Percentiles rank a stretch among this genome's conserved stretches.
phyloP scores from a whole-genome alignment of 2,888 invertebrate genomes.

The Ceriagrion tenellum region DNA sequence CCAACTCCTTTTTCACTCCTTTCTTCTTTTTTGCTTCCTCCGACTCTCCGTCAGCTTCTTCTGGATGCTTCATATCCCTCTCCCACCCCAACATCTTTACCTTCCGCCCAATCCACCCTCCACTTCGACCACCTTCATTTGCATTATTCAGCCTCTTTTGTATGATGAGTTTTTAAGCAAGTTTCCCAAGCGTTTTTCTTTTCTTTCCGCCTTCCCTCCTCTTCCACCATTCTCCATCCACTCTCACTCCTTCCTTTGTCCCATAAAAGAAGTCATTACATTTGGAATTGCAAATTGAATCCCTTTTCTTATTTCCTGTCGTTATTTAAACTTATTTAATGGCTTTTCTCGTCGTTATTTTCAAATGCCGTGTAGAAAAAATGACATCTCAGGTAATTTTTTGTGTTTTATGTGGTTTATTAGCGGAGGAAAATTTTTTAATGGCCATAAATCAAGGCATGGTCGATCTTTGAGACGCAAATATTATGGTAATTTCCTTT shows the following conservation, averaged over 20 bases:
- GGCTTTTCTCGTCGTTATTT: conserved; percentile 20
- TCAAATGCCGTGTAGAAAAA: background rate
- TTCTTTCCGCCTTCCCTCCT: background rate
- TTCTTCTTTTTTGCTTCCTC: background rate
- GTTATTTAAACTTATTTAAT: conserved; percentile 48
- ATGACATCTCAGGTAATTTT: background rate
- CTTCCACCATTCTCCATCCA: background rate
- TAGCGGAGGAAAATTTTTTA: background rate
- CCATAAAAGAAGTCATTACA: conserved; percentile 34
- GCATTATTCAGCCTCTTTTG: conserved; percentile 62
- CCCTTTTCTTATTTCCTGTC: conserved; percentile 47
- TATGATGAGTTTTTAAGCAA: conserved; percentile 60
- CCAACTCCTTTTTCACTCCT: background rate
- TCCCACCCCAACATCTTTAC: background rate
- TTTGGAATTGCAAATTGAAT: conserved; percentile 66
- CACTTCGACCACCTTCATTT: conserved; percentile 29
- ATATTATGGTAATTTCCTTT: conserved; percentile 6
- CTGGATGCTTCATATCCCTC: background rate
- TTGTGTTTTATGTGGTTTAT: background rate
- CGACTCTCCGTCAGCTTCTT: background rate
- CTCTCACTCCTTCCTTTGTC: conserved; percentile 40
- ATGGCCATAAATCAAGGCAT: background rate
- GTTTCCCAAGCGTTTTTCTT: conserved; percentile 12
- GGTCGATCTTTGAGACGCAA: background rate
- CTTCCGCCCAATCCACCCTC: background rate